Conservation (phyloP, 2,797 vertebrate genomes). For the Allobates femoralis region DNA sequence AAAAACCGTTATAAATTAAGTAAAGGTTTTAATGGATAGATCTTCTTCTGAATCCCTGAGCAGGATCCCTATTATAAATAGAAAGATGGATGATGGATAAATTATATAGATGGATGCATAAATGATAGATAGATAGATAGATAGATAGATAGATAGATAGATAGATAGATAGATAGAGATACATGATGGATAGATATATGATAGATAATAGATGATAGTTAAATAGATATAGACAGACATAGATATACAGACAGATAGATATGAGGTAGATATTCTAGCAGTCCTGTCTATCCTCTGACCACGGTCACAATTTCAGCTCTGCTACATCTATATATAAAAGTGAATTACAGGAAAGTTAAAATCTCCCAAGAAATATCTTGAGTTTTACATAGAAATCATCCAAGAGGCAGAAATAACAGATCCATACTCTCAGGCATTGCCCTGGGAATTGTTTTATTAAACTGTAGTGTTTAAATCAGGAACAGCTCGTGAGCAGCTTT, state of each 20-base stretch:
- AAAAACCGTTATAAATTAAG: too few species aligned
- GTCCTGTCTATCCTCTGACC: not conserved
- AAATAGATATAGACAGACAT: not conserved
- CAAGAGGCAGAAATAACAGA: not conserved
- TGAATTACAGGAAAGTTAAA: not conserved
- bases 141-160: not conserved
- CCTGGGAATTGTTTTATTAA: conserved; percentile 3
- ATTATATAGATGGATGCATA: not conserved
- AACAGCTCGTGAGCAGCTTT: conserved; percentile 61
- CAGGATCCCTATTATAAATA: too few species aligned
- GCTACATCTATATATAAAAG: not conserved
- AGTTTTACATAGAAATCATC: conserved; percentile 11
- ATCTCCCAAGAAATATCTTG: not conserved
- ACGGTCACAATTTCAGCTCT: not conserved
- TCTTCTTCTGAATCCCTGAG: too few species aligned
- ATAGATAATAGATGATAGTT: not conserved
- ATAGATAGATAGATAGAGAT: not conserved
- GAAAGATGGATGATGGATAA: not conserved
- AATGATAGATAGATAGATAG: not conserved
- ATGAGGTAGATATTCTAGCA: too few species aligned
- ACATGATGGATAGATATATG: not conserved
- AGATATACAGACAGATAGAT: not conserved
- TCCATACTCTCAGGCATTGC: not conserved
- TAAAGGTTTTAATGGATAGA: too few species aligned
- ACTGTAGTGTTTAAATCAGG: conserved; percentile 59